Evolutionary conservation across 1,140 invertebrate species (phyloP), one percentile per base, ranked within the genome.

Genomic region (Bombus sylvicola): DNA sequence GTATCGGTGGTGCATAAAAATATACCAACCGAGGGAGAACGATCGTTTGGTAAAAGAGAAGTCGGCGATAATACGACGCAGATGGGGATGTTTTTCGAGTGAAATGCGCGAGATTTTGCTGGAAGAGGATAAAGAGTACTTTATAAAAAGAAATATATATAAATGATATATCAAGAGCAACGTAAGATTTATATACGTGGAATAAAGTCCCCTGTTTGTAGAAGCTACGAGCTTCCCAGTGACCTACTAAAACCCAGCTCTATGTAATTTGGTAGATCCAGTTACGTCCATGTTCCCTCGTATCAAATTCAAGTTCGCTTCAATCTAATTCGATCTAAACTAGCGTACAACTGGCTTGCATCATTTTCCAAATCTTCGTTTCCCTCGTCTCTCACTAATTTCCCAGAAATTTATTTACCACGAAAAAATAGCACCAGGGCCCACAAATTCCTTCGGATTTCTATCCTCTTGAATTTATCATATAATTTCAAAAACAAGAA

Each of bases 221-320:
- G 66, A 68, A 68, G 8, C 13, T 68, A 22, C 8, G 15, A 68
- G 66, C 31, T 34, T 68, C 18, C 31, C 31, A 37, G 66, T 68
- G 66, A 68, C 66, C 66, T 68, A 68, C 66, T 68, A 68, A 68
- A 68, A 68, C 31, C 2, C 18, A 68, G 15, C 18, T 34, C 31
- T 31, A 68, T 22, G 66, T 68, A 68, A 68, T 68, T 68, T 22
- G 31, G 66, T 34, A 68, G 66, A 34, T 68, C 66, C 25, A 34
- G 66, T 68, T 68, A 34, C 66, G 15, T 68, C 31, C 31, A 68
- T 68, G 34, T 68, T 34, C 22, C 31, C 31, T 10, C 66, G 31
- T 68, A 68, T 68, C 66, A 68, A 68, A 68, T 68, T 68, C 66
- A 68, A 68, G 66, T 68, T 68, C 66, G 18, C 31, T 68, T 34